Evolutionary conservation across 2,113 vertebrate species (phyloP).

Genomic region (Psilopogon haemacephalus): DNA sequence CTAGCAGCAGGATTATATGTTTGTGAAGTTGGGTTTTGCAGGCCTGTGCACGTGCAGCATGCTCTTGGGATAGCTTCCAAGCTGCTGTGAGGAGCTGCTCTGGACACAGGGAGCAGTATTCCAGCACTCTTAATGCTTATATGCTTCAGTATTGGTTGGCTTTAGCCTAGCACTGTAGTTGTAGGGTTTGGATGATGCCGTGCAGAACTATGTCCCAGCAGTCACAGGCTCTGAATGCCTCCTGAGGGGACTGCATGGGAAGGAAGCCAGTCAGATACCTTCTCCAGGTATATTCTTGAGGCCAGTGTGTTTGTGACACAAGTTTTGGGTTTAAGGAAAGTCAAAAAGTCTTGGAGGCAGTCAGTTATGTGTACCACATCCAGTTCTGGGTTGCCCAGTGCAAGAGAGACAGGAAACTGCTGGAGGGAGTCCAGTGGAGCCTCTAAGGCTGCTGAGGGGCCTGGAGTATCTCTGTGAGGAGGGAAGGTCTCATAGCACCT

Average conservation of each 20-base stretch:
- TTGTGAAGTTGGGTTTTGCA: not conserved
- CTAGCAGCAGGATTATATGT: not conserved
- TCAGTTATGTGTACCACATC: too few relatives aligned
- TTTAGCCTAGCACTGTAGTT: not conserved
- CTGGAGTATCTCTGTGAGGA: not conserved
- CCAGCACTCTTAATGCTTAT: not conserved
- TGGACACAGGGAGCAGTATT: not conserved
- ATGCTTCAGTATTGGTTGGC: not conserved
- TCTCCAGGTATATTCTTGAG: not conserved
- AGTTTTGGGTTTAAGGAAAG: too few relatives aligned
- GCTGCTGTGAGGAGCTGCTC: not conserved
- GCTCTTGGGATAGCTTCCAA: not conserved
- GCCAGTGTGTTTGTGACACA: not conserved
- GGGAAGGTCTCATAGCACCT: rapidly evolving
- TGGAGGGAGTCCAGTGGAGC: too few relatives aligned
- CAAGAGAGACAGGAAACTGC: too few relatives aligned
- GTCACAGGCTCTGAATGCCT: not conserved
- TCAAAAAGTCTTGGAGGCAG: too few relatives aligned
- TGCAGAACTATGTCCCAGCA: not conserved
- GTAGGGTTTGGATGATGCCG: not conserved
- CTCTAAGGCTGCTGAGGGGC: too few relatives aligned
- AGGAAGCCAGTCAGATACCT: not conserved
- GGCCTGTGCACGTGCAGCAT: not conserved
- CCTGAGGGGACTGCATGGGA: not conserved
- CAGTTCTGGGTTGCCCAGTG: too few relatives aligned